Conservation (phyloP, 2,888 invertebrate species). For the Agapostemon virescens region DNA sequence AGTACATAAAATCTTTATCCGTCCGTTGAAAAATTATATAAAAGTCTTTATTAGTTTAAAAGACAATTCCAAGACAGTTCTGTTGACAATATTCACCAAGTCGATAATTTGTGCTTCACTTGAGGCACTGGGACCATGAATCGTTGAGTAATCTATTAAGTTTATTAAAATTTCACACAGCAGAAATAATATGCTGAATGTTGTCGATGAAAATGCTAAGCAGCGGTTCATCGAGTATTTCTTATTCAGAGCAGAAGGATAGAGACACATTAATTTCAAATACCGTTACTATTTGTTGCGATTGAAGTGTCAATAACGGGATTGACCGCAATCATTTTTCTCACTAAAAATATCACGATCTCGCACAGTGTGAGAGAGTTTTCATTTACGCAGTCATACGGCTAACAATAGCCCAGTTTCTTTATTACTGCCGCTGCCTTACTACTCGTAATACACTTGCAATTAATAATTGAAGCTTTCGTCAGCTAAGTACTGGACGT, state of each 20-base stretch:
- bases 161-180: background rate
- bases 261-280: background rate
- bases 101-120: background rate
- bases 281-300: background rate
- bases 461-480: background rate
- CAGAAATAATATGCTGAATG: background rate
- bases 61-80: background rate
- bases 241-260: background rate
- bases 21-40: background rate
- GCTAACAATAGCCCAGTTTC: background rate
- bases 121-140: background rate
- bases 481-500: background rate
- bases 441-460: background rate
- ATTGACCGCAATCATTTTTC: slow-evolving; percentile 19
- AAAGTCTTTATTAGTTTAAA: background rate
- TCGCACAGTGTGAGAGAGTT: slow-evolving; percentile 12
- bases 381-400: slow-evolving; percentile 69
- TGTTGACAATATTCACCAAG: background rate
- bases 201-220: background rate
- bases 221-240: background rate
- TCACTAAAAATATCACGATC: slow-evolving; percentile 10
- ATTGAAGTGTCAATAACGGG: slow-evolving; percentile 12
- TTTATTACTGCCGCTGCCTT: background rate
- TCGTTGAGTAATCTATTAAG: background rate
- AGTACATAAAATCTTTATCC: too few relatives aligned